Evolutionary conservation across 1,140 invertebrate genomes (phyloP).

Genomic region (Calephelis virginiensis): DNA sequence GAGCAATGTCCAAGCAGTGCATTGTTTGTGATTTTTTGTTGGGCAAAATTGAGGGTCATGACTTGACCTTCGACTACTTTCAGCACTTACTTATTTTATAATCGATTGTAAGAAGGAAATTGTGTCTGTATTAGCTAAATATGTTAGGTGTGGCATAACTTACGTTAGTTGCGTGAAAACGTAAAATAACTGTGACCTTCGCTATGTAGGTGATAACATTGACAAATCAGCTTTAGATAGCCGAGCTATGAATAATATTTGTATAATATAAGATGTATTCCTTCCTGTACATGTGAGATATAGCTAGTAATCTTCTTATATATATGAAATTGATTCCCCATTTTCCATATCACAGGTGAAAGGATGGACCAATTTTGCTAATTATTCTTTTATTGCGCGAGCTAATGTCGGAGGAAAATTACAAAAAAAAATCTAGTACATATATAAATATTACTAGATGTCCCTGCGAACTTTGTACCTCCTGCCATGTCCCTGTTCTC

Average conservation of each 20-base stretch:
- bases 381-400: too few relatives aligned
- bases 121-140: slow-evolving; percentile 31
- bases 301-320: too few relatives aligned
- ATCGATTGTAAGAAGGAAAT: slow-evolving; percentile 42
- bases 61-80: slow-evolving; percentile 39
- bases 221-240: slow-evolving; percentile 10
- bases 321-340: too few relatives aligned
- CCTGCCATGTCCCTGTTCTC: too few relatives aligned
- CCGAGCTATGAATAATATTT: slow-evolving; percentile 12
- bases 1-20: slow-evolving; percentile 1
- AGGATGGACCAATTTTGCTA: too few relatives aligned
- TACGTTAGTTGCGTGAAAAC: slow-evolving; percentile 30
- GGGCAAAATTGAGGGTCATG: slow-evolving; percentile 32
- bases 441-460: too few relatives aligned
- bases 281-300: not conserved
- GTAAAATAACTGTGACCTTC: slow-evolving; percentile 35
- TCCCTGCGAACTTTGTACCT: too few relatives aligned
- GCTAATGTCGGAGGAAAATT: too few relatives aligned
- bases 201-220: slow-evolving; percentile 41
- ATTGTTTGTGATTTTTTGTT: slow-evolving; percentile 24
- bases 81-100: slow-evolving; percentile 48
- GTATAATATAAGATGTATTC: not conserved
- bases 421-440: too few relatives aligned
- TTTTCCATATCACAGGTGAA: too few relatives aligned
- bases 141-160: slow-evolving; percentile 28